Evolutionary conservation across 1,140 invertebrate species (phyloP), one percentile per base, ranked within the genome.

Genomic region (Drosophila yakuba): DNA sequence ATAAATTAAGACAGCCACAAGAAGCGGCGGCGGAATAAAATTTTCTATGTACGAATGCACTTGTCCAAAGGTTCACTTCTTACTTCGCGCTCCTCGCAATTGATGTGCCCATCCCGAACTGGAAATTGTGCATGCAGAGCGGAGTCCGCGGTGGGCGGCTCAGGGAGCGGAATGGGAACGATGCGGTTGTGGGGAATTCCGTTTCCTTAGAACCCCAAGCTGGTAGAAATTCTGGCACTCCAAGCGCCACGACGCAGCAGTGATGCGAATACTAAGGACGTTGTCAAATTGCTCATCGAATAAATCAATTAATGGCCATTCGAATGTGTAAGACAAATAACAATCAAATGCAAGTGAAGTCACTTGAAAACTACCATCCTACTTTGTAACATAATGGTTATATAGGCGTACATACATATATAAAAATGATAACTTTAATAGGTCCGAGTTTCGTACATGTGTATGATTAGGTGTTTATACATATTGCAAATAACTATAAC

Each of bases 1-100:
- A 83, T 60, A 80, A 89, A 84, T 88, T 88, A 88, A 88, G 60
- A 59, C 44, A 38, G 60, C 63, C 44, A 38, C 74, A 79, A 73
- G 59, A 73, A 77, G 8, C 63, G 48, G 12, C 66, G 51, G 15
- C 43, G 67, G 52, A 69, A 64, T 71, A 75, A 89, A 85, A 89
- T 89, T 89, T 84, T 84, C 83, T 80, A 89, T 88, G 80, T 83
- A 80, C 67, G 52, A 77, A 83, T 89, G 84, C 84, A 89, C 84
- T 89, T 89, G 84, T 83, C 84, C 77, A 89, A 80, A 88, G 84
- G 84, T 89, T 74, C 67, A 58, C 25, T 25, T 25, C 25, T 25
- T 3, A 5, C 23, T 25, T 3, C 23, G 4, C 4, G 25, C 25
- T 51, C 68, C 76, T 80, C 43, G 48, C 48, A 44, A 35, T 23